Base-by-base conservation (phyloP, 2,888 invertebrate species). In the Limenitis camilla region DNA sequence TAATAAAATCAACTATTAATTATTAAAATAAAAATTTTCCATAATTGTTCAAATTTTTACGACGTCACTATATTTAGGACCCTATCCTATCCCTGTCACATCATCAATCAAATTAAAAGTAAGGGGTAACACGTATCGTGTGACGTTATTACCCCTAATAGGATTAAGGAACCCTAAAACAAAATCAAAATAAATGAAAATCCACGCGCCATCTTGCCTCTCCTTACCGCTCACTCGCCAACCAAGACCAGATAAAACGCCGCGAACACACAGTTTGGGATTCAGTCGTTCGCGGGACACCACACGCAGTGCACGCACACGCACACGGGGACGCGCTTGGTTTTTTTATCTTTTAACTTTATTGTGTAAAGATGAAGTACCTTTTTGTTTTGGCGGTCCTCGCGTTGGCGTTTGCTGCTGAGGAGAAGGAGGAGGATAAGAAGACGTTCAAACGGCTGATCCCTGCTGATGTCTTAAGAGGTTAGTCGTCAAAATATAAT, bases 381-480 rank as follows among this genome's bases (percentile, higher is more conserved):
- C 71, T 90, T 58, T 74, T 89, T 63, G 85, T 83, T 56, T 71
- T 88, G 66, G 80, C 89, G 65, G 72, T 89, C 62, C 72, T 90
- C 66, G 86, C 89, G 60, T 70, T 88, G 66, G 84, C 90, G 62
- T 82, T 90, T 61, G 83, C 90, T 60, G 89, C 89, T 60, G 88
- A 88, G 59, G 90, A 89, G 57, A 85, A 88, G 45, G 88, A 88
- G 64, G 84, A 83, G 56, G 89, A 89, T 39, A 89, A 92, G 45
- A 94, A 92, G 78, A 92, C 94, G 42, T 96, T 90, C 89, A 93
- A 91, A 71, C 89, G 96, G 62, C 88, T 96, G 63, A 96, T 96
- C 67, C 96, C 96, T 39, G 96, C 96, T 67, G 96, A 96, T 81
- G 94, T 95, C 36, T 89, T 96, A 59, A 92, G 96, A 91, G 96